Evolutionary conservation across 2,113 vertebrate species (phyloP).

Genomic region (Tachycineta bicolor): DNA sequence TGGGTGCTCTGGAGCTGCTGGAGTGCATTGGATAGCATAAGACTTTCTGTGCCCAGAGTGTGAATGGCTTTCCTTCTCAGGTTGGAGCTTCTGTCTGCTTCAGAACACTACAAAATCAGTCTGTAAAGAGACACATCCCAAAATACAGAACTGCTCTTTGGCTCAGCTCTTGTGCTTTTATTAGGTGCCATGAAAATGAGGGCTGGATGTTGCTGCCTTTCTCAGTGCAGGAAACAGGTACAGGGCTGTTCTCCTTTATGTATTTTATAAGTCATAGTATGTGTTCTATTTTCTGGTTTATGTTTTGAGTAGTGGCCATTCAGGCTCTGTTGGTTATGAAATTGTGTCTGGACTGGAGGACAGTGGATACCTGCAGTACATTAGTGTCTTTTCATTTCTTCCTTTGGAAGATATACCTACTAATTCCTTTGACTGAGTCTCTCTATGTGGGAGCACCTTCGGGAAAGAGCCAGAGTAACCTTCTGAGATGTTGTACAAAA

Average conservation of each 20-base stretch:
- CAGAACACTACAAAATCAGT: background rate
- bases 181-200: background rate
- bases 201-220: slow-evolving; percentile 27
- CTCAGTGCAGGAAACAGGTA: background rate
- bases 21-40: background rate
- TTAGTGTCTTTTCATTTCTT: slow-evolving; percentile 47
- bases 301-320: slow-evolving; percentile 45
- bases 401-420: background rate
- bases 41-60: background rate
- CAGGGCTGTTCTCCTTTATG: background rate
- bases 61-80: background rate
- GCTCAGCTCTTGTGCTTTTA: slow-evolving; percentile 15
- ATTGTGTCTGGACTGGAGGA: slow-evolving; percentile 19
- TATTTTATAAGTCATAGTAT: background rate
- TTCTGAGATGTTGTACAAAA: background rate
- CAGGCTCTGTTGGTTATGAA: slow-evolving; percentile 45
- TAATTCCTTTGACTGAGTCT: background rate
- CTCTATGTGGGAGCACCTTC: background rate
- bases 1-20: background rate
- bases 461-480: background rate
- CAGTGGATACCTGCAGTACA: background rate
- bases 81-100: background rate
- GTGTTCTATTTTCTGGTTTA: slow-evolving; percentile 39
- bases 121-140: background rate
- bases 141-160: background rate